Evolutionary conservation across 2,888 invertebrate species (phyloP).

Genomic region (Drosophila pegasa): DNA sequence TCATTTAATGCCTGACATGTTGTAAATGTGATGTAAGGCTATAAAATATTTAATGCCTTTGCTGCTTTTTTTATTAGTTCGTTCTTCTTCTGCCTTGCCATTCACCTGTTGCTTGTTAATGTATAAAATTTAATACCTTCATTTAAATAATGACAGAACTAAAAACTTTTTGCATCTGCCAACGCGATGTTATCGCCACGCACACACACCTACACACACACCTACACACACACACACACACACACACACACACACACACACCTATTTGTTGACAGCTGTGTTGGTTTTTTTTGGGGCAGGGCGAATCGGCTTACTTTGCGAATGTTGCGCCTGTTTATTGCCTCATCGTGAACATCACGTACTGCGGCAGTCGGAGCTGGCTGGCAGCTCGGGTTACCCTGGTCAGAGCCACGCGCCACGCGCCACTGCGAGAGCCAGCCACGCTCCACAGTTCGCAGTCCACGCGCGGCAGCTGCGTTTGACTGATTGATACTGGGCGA

Average conservation of each 20-base stretch:
- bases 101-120: conserved; percentile 2
- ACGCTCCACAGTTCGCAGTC: conserved; percentile 36
- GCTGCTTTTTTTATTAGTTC: background rate
- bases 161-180: conserved; percentile 52
- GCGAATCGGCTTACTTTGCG: conserved; percentile 39
- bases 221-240: conserved; percentile 13
- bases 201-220: conserved; percentile 16
- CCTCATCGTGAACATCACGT: conserved; percentile 64
- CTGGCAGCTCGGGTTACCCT: conserved; percentile 61
- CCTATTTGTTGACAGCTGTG: conserved; percentile 60
- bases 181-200: conserved; percentile 24
- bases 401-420: conserved; percentile 35
- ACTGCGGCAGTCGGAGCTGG: conserved; percentile 57
- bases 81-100: conserved; percentile 4
- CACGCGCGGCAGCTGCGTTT: conserved; percentile 63
- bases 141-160: conserved; percentile 49
- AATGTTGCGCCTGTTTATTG: conserved; percentile 62
- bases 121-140: conserved; percentile 31
- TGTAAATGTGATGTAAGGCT: background rate
- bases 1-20: background rate
- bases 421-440: background rate
- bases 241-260: conserved; percentile 1
- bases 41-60: conserved; percentile 1
- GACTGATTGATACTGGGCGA: conserved; percentile 77
- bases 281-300: conserved; percentile 40